A percentile compares a stretch with the other conserved stretches of the same genome.
Evolutionary conservation across 2,113 vertebrate species (phyloP).

Genomic region (Sinocyclocheilus anophthalmus): DNA sequence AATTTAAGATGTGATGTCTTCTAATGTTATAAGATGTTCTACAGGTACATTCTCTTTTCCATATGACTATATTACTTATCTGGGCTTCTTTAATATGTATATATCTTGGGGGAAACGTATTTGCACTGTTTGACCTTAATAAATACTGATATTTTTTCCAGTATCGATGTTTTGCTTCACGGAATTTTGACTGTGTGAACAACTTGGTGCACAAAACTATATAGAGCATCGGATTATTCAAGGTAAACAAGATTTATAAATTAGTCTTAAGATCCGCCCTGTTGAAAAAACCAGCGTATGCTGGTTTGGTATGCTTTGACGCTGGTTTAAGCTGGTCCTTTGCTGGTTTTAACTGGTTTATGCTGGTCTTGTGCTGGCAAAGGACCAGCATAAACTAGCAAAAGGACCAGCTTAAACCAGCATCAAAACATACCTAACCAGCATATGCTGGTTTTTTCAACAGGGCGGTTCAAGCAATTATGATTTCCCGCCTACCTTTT

Average conservation of each 20-base stretch:
- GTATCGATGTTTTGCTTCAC: neutral
- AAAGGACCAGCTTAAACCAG: no score
- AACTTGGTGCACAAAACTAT: neutral
- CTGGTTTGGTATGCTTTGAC: no score
- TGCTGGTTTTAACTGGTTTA: no score
- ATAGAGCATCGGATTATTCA: neutral
- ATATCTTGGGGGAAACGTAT: constrained; percentile 59
- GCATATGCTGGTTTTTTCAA: no score
- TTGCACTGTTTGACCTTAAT: constrained; percentile 71
- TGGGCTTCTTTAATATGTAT: constrained; percentile 58
- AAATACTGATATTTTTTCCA: constrained; percentile 60
- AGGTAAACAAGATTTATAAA: no score
- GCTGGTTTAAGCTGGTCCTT: no score
- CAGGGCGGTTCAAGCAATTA: neutral
- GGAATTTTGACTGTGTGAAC: neutral
- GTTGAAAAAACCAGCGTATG: no score
- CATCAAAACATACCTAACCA: no score
- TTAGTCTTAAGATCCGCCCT: neutral
- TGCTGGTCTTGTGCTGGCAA: no score
- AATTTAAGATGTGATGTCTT: constrained; percentile 47
- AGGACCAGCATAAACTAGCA: no score
- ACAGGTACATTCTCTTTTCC: constrained; percentile 24
- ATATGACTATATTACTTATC: constrained; percentile 45
- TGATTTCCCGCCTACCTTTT: neutral
- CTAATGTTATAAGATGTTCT: constrained; percentile 1